A percentile compares a stretch with the other conserved stretches of the same genome.
phyloP scores from a whole-genome alignment of 2,113 vertebrate genomes.

The Thunnus thynnus region DNA sequence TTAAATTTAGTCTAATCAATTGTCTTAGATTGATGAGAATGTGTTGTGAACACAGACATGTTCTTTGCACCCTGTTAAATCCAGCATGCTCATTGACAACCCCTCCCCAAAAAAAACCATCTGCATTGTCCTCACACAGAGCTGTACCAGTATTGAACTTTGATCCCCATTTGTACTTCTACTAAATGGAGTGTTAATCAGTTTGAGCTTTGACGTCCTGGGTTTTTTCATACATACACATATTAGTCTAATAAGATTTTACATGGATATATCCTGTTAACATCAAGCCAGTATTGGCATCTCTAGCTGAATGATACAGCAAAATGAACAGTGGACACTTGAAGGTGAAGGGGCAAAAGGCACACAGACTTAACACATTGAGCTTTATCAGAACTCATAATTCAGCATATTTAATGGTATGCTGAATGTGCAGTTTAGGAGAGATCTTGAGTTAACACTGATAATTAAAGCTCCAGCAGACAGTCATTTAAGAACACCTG shows the following conservation, averaged over 20 bases:
- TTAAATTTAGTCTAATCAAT: background rate
- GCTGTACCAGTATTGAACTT: background rate
- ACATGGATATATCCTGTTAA: background rate
- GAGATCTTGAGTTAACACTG: constrained; percentile 33
- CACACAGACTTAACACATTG: background rate
- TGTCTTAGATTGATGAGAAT: constrained; percentile 6
- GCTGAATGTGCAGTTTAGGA: constrained; percentile 15
- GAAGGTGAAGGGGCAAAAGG: background rate
- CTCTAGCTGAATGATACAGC: background rate
- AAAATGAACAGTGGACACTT: background rate
- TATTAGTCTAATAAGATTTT: background rate
- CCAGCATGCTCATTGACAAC: background rate
- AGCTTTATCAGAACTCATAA: background rate
- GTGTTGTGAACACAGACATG: background rate
- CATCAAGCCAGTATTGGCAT: background rate
- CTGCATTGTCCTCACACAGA: constrained; percentile 1
- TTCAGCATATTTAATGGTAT: constrained; percentile 3
- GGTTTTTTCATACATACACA: background rate
- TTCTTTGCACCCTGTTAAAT: background rate
- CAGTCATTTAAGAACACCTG: constrained; percentile 54
- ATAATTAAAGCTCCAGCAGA: constrained; percentile 44
- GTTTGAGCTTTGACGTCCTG: background rate
- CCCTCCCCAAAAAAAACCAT: background rate
- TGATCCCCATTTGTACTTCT: background rate
- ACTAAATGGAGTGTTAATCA: background rate